Conservation (phyloP, 64 coral and sea anemone genomes). For the Montipora foliosa region DNA sequence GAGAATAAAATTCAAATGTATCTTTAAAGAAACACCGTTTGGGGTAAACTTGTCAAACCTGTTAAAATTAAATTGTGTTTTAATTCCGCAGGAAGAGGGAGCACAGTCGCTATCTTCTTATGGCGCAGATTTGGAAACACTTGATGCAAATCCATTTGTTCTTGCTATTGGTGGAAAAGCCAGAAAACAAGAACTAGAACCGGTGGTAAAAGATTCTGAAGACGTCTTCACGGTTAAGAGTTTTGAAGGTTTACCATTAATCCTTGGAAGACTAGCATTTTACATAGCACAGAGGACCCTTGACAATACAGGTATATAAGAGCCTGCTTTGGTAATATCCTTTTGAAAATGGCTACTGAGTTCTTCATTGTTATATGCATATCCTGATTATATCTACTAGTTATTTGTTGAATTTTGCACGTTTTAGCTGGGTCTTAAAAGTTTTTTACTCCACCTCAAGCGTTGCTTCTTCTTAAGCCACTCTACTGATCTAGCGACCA, state of each 20-base stretch:
- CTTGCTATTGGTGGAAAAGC: conserved; percentile 45
- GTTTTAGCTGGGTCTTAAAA: neutral
- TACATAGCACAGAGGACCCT: conserved; percentile 12
- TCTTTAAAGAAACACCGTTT: no score
- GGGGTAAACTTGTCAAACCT: no score
- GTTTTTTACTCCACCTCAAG: no score
- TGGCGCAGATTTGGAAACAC: conserved; percentile 20
- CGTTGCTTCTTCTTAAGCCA: no score
- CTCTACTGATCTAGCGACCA: no score
- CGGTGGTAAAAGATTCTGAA: conserved; percentile 57
- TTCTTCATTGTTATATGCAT: neutral
- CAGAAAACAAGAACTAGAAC: conserved; percentile 28
- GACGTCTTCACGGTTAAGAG: conserved; percentile 58
- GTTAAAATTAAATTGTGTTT: neutral
- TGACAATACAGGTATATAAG: neutral
- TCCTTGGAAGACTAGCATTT: neutral
- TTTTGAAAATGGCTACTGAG: neutral
- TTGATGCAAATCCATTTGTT: conserved; percentile 72
- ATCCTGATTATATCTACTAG: neutral
- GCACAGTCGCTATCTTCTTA: neutral
- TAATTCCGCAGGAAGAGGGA: neutral
- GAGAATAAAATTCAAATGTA: no score
- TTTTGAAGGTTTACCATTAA: conserved; percentile 20
- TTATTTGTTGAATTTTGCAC: neutral
- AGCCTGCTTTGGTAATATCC: no score